Percentiles rank a stretch among this genome's conserved stretches.
These are phyloP conservation scores for Athene cunicularia DNA, from an alignment of 2,113 vertebrate genomes.

Conservation along the genomic window DNA sequence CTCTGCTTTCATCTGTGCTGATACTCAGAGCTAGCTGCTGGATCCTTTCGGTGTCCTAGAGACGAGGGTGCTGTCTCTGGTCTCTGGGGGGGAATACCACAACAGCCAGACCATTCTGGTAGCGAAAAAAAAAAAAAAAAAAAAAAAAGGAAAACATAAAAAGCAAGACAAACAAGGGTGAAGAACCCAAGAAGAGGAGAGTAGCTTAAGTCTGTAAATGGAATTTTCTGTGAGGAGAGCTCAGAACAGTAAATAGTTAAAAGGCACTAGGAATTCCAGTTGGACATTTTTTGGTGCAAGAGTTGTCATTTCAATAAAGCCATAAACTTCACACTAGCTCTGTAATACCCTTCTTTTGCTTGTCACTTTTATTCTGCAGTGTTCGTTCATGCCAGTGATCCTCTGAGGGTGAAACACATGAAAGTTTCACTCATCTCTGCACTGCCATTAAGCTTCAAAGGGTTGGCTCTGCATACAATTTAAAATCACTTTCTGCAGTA, in stretches of 20 bases:
- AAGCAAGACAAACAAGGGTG: not conserved
- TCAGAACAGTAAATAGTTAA: not conserved
- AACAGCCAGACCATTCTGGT: not conserved
- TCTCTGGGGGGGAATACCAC: not conserved
- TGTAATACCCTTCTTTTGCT: not conserved
- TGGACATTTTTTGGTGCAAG: not conserved
- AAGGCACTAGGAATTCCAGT: not conserved
- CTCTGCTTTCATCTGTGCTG: not conserved
- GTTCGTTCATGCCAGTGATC: not conserved
- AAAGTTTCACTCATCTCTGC: not conserved
- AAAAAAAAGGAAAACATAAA: too few relatives aligned
- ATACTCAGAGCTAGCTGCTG: not conserved
- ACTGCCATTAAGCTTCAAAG: not conserved
- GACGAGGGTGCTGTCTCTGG: fast-evolving
- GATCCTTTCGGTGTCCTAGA: not conserved
- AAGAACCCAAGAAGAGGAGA: not conserved
- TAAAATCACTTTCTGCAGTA: not conserved
- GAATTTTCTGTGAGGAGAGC: not conserved
- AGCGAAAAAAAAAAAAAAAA: not conserved
- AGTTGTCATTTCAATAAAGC: not conserved
- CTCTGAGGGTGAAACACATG: not conserved
- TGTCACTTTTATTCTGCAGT: not conserved
- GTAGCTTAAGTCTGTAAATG: not conserved
- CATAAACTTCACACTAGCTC: not conserved
- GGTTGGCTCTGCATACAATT: not conserved